Evolutionary conservation across 1,140 invertebrate species (phyloP), one percentile per base, ranked within the genome.

Genomic region (Achatina immaculata): DNA sequence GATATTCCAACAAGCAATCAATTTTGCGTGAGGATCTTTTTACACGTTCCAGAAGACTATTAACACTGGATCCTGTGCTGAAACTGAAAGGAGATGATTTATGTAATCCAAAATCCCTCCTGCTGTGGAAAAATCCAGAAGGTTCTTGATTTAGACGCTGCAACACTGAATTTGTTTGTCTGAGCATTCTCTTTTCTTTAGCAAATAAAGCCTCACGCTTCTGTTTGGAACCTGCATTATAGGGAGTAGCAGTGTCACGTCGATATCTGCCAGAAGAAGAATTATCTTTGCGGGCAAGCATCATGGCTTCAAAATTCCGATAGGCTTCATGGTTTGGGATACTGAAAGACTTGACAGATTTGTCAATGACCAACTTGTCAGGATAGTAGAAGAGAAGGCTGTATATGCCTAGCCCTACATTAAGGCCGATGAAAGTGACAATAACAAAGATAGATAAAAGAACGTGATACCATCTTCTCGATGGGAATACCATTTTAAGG

Each of bases 241-340:
- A 42, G 21, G 66, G n/a, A 42, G 6, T 24, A 9, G 28, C 31
- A 28, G 28, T 58, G 11, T 68, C 40, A 58, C 68, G 24, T 7
- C 55, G 34, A 24, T 9, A 71, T 66, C 85, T 40, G 19, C n/a
- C 16, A 21, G 11, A 14, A 6, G 51, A 34, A 19, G 51, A 55
- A 72, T 80, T 83, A 69, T 88, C 79, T 36, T 78, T 82, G 19
- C 81, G 82, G 1, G 87, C 89, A 14, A 82, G 24, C 34, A 82
- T 83, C 28, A 88, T 78, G 16, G 87, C 85, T 28, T 87, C 85
- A 81, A 81, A 86, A 71, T 85, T 79, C 24, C 82, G 42, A 34
- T 87, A 88, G 19, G 85, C 86, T 66, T 84, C 55, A 81, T 90
- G 89, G 75, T 89, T 85, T 42, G 89, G 89, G 76, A 90, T 90